Percentiles rank a stretch among this genome's conserved stretches.
These are phyloP conservation scores for Arctia plantaginis DNA, from an alignment of 2,888 invertebrate species.

Conservation along the genomic window DNA sequence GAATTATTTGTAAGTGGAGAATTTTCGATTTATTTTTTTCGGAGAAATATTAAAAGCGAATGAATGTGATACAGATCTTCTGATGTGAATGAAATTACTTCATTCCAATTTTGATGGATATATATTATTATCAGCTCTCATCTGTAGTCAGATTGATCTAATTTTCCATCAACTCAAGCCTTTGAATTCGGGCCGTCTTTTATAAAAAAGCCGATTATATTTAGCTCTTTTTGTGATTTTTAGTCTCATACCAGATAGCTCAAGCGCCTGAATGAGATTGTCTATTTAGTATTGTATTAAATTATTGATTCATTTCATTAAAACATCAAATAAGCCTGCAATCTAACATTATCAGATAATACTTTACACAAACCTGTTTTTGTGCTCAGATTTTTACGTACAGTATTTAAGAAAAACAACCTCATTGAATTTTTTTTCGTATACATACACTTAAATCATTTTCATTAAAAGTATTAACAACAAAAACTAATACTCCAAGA, in stretches of 20 bases:
- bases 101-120: neutral
- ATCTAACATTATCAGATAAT: neutral
- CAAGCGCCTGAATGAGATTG: neutral
- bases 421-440: no score
- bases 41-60: neutral
- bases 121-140: neutral
- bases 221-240: neutral
- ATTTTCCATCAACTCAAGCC: neutral
- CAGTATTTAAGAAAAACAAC: no score
- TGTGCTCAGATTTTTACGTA: no score
- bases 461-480: no score
- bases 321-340: neutral
- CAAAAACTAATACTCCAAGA: no score
- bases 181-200: neutral
- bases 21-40: neutral
- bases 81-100: neutral
- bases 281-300: neutral
- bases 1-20: neutral
- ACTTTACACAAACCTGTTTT: no score
- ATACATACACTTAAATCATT: no score
- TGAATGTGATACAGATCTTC: neutral
- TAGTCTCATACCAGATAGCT: neutral
- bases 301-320: no score
- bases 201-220: neutral
- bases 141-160: neutral